Evolutionary conservation across 2,113 vertebrate genomes (phyloP).

Genomic region (Vulpes vulpes): DNA sequence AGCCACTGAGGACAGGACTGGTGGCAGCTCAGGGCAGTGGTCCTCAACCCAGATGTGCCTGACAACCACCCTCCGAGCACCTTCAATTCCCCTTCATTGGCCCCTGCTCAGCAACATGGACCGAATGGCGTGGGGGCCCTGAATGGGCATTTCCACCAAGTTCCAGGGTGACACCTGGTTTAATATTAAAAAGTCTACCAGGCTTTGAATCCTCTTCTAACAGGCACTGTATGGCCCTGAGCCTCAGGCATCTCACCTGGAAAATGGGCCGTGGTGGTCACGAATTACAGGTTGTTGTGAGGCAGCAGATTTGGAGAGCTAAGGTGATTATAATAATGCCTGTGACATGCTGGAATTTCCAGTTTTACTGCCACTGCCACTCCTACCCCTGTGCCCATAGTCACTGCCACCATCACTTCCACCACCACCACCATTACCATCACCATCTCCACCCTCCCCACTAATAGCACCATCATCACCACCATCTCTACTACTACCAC

Average conservation of each 20-base stretch:
- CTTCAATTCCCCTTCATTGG: not conserved
- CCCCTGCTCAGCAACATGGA: not conserved
- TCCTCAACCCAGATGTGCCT: not conserved
- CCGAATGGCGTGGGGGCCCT: not conserved
- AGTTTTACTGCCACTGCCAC: not conserved
- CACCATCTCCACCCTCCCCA: not conserved
- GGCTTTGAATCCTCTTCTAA: not conserved
- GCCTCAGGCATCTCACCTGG: not conserved
- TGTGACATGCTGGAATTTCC: not conserved
- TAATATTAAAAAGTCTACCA: not conserved
- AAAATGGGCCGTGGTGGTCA: not conserved
- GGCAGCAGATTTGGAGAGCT: not conserved
- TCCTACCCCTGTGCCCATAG: not conserved
- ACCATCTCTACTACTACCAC: accelerated
- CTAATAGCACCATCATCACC: not conserved
- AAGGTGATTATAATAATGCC: not conserved
- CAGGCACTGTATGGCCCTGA: too few species aligned
- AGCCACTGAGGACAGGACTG: not conserved
- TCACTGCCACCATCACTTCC: accelerated
- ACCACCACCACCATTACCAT: accelerated
- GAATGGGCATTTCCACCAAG: not conserved
- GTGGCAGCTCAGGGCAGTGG: not conserved
- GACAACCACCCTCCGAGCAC: not conserved
- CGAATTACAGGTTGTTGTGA: not conserved
- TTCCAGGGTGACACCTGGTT: not conserved